Conservation (phyloP, 2,113 vertebrate species). For the Halichoerus grypus region DNA sequence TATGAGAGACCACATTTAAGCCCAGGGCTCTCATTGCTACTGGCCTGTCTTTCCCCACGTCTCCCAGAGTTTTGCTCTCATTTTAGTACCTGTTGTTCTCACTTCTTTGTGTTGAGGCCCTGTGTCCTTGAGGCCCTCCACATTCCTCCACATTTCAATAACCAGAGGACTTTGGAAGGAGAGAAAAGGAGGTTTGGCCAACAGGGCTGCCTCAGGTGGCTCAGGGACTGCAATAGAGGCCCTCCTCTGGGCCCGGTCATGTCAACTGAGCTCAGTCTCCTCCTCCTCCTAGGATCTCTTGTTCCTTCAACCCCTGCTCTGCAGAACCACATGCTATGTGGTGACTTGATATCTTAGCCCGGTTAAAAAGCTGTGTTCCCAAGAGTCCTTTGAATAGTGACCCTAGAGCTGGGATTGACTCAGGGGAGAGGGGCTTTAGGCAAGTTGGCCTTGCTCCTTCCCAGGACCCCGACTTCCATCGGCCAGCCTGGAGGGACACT, state of each 20-base stretch:
- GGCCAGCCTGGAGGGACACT: not conserved
- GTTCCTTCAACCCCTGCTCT: not conserved
- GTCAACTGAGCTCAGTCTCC: not conserved
- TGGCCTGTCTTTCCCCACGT: not conserved
- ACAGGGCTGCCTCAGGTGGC: not conserved
- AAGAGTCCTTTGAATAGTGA: constrained; percentile 19
- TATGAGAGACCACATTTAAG: not conserved
- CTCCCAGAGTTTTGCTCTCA: not conserved
- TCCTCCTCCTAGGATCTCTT: not conserved
- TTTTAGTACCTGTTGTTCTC: not conserved
- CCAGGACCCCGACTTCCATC: not conserved
- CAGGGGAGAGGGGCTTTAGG: not conserved
- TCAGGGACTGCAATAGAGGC: not conserved
- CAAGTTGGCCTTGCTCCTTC: not conserved
- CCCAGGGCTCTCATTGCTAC: not conserved
- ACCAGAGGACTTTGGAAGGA: not conserved
- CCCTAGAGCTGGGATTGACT: not conserved
- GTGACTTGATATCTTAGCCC: not conserved
- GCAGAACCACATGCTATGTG: not conserved
- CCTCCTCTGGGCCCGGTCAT: not conserved
- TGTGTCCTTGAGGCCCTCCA: not conserved
- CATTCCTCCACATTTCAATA: not conserved
- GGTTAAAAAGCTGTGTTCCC: not conserved
- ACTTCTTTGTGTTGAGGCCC: not conserved
- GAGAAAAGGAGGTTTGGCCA: not conserved